A percentile compares a stretch with the other conserved stretches of the same genome.
phyloP scores from a whole-genome alignment of 2,113 vertebrate genomes.

The Oreotrochilus melanogaster region DNA sequence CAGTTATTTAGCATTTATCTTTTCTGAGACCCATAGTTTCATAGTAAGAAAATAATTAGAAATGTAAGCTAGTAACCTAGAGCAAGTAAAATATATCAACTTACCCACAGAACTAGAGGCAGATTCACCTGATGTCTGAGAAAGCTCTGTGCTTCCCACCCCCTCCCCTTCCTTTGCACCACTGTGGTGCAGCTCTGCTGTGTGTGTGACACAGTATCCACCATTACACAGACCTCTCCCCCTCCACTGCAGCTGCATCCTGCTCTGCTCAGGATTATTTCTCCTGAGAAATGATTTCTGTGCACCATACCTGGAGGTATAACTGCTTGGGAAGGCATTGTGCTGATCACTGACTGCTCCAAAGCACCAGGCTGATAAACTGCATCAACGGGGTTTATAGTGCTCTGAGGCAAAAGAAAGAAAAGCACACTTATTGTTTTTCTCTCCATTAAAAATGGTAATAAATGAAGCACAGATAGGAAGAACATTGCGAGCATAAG shows the following conservation, averaged over 20 bases:
- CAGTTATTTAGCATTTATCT: not conserved
- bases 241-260: accelerated
- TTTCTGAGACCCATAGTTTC: not conserved
- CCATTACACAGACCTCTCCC: not conserved
- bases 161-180: not conserved
- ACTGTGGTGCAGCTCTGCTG: not conserved
- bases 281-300: not conserved
- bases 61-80: not conserved
- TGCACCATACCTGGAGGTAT: slow-evolving; percentile 87
- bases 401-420: slow-evolving; percentile 85
- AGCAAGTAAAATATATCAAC: not conserved
- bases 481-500: not conserved
- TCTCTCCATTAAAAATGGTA: not conserved
- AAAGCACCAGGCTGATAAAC: slow-evolving; percentile 90
- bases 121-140: not conserved
- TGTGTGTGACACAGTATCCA: not conserved
- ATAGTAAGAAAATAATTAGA: not conserved
- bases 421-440: not conserved
- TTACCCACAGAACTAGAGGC: not conserved
- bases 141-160: accelerated
- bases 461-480: not conserved
- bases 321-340: slow-evolving; percentile 95
- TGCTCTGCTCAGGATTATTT: not conserved
- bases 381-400: slow-evolving; percentile 98
- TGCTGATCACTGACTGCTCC: slow-evolving; percentile 85